phyloP scores from a whole-genome alignment of 2,113 vertebrate genomes.

The Ascaphus truei region DNA sequence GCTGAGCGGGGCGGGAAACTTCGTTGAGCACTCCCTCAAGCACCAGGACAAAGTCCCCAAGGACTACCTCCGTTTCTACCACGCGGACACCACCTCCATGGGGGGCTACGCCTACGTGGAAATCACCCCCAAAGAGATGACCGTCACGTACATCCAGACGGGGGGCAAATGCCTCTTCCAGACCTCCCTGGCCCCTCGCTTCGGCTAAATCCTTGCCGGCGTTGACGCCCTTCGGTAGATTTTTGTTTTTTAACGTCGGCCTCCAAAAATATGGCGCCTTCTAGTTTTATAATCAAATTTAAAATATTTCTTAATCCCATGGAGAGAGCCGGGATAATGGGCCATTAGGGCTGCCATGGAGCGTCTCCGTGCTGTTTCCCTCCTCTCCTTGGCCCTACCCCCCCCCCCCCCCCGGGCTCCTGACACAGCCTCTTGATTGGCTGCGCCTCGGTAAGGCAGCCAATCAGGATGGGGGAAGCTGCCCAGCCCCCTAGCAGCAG shows the following conservation, averaged over 20 bases:
- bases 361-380: too few species aligned
- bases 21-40: slow-evolving; percentile 71
- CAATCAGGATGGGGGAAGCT: too few species aligned
- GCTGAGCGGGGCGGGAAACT: slow-evolving; percentile 86
- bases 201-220: neutral
- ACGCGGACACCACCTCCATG: slow-evolving; percentile 61
- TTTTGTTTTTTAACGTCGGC: neutral
- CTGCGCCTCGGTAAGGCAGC: too few species aligned
- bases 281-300: neutral
- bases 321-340: too few species aligned
- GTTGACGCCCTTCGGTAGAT: too few species aligned
- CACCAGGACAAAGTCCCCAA: slow-evolving; percentile 69
- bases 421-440: too few species aligned
- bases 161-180: slow-evolving; percentile 79
- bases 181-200: slow-evolving; percentile 62
- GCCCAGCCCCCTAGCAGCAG: too few species aligned
- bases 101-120: slow-evolving; percentile 79
- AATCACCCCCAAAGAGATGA: slow-evolving; percentile 68
- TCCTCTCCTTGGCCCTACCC: too few species aligned
- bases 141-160: slow-evolving; percentile 72
- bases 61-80: slow-evolving; percentile 78
- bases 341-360: too few species aligned
- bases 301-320: too few species aligned
- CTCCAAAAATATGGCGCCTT: neutral
- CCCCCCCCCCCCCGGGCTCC: too few species aligned